Evolutionary conservation across 2,888 invertebrate species (phyloP), one percentile per base, ranked within the genome.

Genomic region (Scelioninae gen. 1): DNA sequence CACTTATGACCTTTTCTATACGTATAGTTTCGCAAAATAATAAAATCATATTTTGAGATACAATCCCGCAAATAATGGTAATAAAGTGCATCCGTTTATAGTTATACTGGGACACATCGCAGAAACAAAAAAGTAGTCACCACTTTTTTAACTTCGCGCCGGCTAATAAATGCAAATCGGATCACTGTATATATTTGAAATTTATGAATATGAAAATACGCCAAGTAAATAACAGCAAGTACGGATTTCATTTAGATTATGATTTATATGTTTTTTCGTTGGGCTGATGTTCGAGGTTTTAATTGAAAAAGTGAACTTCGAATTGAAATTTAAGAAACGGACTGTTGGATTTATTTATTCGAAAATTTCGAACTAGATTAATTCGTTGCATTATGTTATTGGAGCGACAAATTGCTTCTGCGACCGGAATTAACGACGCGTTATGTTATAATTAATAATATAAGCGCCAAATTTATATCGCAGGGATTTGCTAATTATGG

Each of bases 131-230:
- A 23, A 32, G 8, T 55, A 40, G 40, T 7, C 45, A 55, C 55
- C 23, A 23, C 56, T 69, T 71, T 71, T 11, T 4, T 38, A 38
- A 47, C 38, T 71, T 49, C n/a, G 16, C 32, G 8, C 23, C 49
- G 58, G 29, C 47, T 71, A 58, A 71, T 71, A 47, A 71, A 71
- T 71, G 69, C 69, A 71, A 71, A 71, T 71, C 69, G 47, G 69
- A 58, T 71, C 58, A 71, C n/a, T n/a, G n/a, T 49, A 38, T 58
- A 15, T 47, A 71, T 58, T 47, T 49, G 13, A 16, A 68, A 68
- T 66, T 68, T 68, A 68, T 68, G 68, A 68, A 55, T 68, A 56
- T 56, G 68, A 56, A 68, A 68, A 56, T 56, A 34, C 45, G 43
- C 31, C 29, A 55, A 45, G 56, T 56, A 68, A 68, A 56, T 56